Percentiles rank a stretch among this genome's conserved stretches.
These are phyloP conservation scores for Tragelaphus buxtoni DNA, from an alignment of 2,113 vertebrate genomes.

Conservation along the genomic window DNA sequence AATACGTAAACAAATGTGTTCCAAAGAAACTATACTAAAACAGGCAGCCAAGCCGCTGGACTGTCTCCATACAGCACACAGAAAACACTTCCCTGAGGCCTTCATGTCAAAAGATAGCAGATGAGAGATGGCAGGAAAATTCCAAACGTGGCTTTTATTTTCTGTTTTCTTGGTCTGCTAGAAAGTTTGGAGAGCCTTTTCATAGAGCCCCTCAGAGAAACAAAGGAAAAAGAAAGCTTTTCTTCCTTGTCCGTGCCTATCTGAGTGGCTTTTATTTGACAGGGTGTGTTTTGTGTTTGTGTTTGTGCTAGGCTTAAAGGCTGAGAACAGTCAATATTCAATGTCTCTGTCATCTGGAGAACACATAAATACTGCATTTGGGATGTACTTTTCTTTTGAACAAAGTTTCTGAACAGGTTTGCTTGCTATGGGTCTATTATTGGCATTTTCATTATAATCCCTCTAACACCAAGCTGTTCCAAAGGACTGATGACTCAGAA, in stretches of 20 bases:
- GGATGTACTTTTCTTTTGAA: not conserved
- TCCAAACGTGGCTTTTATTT: not conserved
- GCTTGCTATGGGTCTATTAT: slow-evolving; percentile 51
- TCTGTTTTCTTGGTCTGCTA: not conserved
- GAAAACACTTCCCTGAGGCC: not conserved
- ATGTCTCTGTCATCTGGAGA: not conserved
- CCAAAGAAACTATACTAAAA: not conserved
- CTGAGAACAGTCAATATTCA: not conserved
- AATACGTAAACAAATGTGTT: not conserved
- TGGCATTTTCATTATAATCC: slow-evolving; percentile 44
- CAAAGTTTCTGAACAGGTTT: slow-evolving; percentile 29
- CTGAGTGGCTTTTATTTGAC: not conserved
- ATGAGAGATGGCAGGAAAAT: not conserved
- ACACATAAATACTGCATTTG: slow-evolving; percentile 45
- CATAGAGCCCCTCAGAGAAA: not conserved
- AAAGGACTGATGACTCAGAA: slow-evolving; percentile 18
- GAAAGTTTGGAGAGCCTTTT: not conserved
- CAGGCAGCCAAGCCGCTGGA: not conserved
- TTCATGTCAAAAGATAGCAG: not conserved
- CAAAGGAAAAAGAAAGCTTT: not conserved
- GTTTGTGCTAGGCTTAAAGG: slow-evolving; percentile 26
- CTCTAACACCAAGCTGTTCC: slow-evolving; percentile 1
- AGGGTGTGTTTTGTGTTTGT: not conserved
- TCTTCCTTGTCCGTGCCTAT: not conserved
- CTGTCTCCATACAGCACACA: not conserved